Percentiles rank a stretch among this genome's conserved stretches.
Conservation (phyloP, 1,140 invertebrate genomes). For the Drosophila hydei region DNA sequence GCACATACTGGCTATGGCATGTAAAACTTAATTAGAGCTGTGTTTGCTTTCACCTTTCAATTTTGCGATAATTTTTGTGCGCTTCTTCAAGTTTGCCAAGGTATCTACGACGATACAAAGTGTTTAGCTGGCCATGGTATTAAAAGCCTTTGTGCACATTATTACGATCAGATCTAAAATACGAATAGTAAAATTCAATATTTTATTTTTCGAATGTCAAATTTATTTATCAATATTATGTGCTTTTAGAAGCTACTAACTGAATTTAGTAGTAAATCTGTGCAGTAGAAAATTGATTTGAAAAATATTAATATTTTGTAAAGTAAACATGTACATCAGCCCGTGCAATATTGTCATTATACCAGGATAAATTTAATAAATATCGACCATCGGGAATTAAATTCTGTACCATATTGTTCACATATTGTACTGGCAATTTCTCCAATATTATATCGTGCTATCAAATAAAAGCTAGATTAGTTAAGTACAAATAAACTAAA, state of each 20-base stretch:
- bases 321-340: slow-evolving; percentile 33
- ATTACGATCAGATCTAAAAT: too few relatives aligned
- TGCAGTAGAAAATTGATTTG: too few relatives aligned
- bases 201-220: too few relatives aligned
- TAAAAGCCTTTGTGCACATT: slow-evolving; percentile 97
- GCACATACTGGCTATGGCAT: slow-evolving; percentile 85
- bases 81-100: slow-evolving; percentile 92
- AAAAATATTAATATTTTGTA: slow-evolving; percentile 31
- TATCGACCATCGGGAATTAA: slow-evolving; percentile 53
- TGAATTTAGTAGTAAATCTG: too few relatives aligned
- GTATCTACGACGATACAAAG: slow-evolving; percentile 89
- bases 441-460: slow-evolving; percentile 51
- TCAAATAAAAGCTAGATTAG: neutral
- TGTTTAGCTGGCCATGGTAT: slow-evolving; percentile 90
- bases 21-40: slow-evolving; percentile 89
- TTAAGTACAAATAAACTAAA: too few relatives aligned
- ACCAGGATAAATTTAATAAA: slow-evolving; percentile 34
- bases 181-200: too few relatives aligned
- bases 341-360: neutral
- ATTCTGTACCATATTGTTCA: slow-evolving; percentile 34
- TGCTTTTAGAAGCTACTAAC: too few relatives aligned
- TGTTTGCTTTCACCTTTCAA: slow-evolving; percentile 94
- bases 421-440: slow-evolving; percentile 50
- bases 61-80: slow-evolving; percentile 94
- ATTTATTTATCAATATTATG: too few relatives aligned